Evolutionary conservation across 1,140 invertebrate species (phyloP), one percentile per base, ranked within the genome.

Genomic region (Neoseiulus cucumeris): DNA sequence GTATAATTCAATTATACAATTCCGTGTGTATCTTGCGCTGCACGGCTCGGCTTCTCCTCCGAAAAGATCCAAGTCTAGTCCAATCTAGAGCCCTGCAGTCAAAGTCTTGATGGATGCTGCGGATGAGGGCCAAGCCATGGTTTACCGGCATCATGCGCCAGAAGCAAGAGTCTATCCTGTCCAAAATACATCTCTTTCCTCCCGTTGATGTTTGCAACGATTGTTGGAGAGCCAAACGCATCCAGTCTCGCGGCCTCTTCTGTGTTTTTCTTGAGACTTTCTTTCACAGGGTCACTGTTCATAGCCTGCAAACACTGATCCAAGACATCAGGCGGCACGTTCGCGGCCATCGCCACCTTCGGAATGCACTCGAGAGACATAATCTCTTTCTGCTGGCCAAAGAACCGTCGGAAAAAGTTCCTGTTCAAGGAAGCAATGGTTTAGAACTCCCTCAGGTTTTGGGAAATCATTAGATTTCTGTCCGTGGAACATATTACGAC

Each of bases 201-300:
- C 7, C 68, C 69, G 18, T 72, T 68, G 42, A 73, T 66, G 59
- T 76, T 72, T n/a, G 73, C 72, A 9, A 76, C 70, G 65, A 76
- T 76, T 25, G 70, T 73, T 7, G 76, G 76, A 7, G 73, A 70
- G n/a, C 76, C 76, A 74, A 77, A 77, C 7, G 74, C 76, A 7
- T 14, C 7, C 5, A 47, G 18, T 14, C 14, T 4, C 45, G 14
- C 4, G 14, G 45, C 45, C 14, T 47, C 45, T 7, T 14, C 45
- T 14, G 45, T 47, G 28, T 47, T 22, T 28, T 47, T 47, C 45
- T 14, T 47, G 45, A 47, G 45, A 20, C 4, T 4, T 5, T 4
- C 14, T 28, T 47, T 47, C 45, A 47, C 45, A 4, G 18, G 18
- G 4, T 47, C 45, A 14, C 18, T 47, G 18, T 47, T 14, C 4